Conservation (phyloP, 2,113 vertebrate species). For the Sinocyclocheilus anshuiensis region DNA sequence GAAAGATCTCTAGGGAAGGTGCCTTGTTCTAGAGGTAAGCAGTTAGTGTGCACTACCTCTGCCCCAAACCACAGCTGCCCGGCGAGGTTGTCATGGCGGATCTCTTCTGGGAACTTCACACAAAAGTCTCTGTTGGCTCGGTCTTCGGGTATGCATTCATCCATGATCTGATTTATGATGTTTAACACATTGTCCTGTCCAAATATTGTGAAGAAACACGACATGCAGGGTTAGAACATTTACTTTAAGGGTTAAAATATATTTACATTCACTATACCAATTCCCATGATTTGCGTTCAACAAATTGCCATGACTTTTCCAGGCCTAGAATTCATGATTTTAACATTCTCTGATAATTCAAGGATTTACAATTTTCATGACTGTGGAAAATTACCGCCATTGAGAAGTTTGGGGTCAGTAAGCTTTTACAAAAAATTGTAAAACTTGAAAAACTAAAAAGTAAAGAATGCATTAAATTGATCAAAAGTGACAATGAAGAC, state of each 20-base stretch:
- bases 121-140: slow-evolving; percentile 94
- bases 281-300: neutral
- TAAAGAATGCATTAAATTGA: neutral
- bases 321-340: neutral
- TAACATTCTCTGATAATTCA: neutral
- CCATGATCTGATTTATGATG: slow-evolving; percentile 98
- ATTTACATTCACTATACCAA: neutral
- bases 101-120: slow-evolving; percentile 98
- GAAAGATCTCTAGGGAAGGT: slow-evolving; percentile 3
- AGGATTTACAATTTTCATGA: neutral
- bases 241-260: neutral
- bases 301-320: neutral
- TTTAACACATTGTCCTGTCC: slow-evolving; percentile 92
- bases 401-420: neutral
- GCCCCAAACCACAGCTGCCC: slow-evolving; percentile 98
- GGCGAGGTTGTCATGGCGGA: slow-evolving; percentile 96
- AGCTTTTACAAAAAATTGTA: neutral
- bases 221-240: slow-evolving; percentile 30
- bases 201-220: slow-evolving; percentile 3
- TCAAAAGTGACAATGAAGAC: neutral
- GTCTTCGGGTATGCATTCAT: slow-evolving; percentile 93
- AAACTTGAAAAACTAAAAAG: neutral
- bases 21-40: neutral
- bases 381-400: neutral
- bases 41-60: slow-evolving; percentile 78